phyloP scores from a whole-genome alignment of 1,140 invertebrate genomes.

The Lasioglossum albipes region DNA sequence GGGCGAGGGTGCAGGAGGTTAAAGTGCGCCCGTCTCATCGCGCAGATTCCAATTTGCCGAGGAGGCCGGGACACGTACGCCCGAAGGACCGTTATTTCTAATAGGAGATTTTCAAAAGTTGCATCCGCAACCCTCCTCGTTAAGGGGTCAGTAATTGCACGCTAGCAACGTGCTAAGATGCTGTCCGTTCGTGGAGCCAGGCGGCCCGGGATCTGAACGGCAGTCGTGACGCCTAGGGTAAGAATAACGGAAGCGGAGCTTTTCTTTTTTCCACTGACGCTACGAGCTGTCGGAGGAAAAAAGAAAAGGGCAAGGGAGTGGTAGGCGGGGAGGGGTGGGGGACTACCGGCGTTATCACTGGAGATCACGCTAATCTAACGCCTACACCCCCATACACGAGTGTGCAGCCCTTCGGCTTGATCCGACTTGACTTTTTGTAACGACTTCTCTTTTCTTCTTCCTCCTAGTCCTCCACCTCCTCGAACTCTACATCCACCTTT shows the following conservation, averaged over 20 bases:
- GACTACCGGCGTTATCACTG: conserved; percentile 74
- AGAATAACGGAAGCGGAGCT: conserved; percentile 38
- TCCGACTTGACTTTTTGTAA: conserved; percentile 76
- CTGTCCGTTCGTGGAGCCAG: conserved; percentile 36
- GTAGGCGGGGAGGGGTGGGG: conserved; percentile 10
- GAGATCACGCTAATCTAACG: conserved; percentile 79
- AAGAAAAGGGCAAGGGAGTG: conserved; percentile 13
- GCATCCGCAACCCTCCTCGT: conserved; percentile 68
- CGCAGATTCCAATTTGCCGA: conserved; percentile 68
- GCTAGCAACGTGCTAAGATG: conserved; percentile 71
- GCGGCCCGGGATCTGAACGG: conserved; percentile 6
- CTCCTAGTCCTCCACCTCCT: background rate
- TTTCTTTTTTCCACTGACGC: too few species aligned
- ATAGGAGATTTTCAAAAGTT: conserved; percentile 79
- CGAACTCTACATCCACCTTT: too few species aligned
- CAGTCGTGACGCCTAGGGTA: conserved; percentile 37
- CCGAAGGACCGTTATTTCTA: conserved; percentile 75
- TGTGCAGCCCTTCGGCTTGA: conserved; percentile 65
- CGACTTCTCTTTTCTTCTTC: conserved; percentile 68
- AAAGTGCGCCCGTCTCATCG: conserved; percentile 33
- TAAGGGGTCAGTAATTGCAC: conserved; percentile 71
- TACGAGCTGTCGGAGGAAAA: too few species aligned
- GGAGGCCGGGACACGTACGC: conserved; percentile 66
- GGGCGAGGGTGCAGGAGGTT: too few species aligned
- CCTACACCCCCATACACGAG: conserved; percentile 68